Evolutionary conservation across 2,797 vertebrate genomes (phyloP), one percentile per base, ranked within the genome.

Genomic region (Chloroceryle amazona): DNA sequence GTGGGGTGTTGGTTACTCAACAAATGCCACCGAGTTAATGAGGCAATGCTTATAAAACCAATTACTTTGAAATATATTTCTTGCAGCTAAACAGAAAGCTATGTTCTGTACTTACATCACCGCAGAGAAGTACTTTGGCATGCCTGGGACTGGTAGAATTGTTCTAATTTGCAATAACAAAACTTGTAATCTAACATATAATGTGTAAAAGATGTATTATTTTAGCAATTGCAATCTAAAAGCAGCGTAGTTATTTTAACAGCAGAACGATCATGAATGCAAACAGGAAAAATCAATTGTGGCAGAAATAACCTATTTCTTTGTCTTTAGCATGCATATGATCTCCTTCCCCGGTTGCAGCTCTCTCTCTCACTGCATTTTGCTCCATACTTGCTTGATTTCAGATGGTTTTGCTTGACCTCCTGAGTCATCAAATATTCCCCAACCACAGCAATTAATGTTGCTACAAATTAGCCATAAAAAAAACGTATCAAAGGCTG

Each of bases 21-120:
- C 28, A 70, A 47, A 70, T 57, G 37, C 44, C 33, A 25, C 57
- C 13, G 41, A 83, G 31, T 37, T 86, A 61, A 82, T 19, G 44
- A 85, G 84, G 41, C 68, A 63, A 1, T 23, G 29, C 52, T 58
- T 78, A 11, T 12, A 41, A 55, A 67, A 61, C 33, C 28, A 46
- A 22, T 39, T 52, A 33, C 26, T 54, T 81, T 33, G 52, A 74
- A 66, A 57, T 52, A 12, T 4, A 11, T 57, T 74, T 63, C 61
- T 87, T 67, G 37, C 26, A 65, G 65, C 52, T n/a, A 11, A 57
- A 19, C 7, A 54, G 37, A 47, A 90, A 63, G 25, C 46, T 26
- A 1, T 22, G 1, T 29, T 67, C 12, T 23, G 23, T 39, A 6
- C 37, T 47, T 71, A 8, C 0, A 28, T 52, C 14, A 10, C 10